Evolutionary conservation across 2,888 invertebrate genomes (phyloP).

Genomic region (Drosophila cyrtoloma): DNA sequence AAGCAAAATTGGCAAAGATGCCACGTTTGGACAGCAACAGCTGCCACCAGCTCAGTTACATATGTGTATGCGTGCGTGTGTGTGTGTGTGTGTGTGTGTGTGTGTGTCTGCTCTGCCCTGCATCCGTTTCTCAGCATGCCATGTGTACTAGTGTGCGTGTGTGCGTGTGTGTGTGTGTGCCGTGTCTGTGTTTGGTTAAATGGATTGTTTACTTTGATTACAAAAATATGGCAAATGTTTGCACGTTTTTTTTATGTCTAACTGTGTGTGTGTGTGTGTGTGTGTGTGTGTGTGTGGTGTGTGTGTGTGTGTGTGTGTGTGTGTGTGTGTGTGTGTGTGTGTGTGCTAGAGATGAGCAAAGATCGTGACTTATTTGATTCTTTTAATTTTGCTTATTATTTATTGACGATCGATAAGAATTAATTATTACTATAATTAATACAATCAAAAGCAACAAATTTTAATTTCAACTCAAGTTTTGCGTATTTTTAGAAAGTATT

Average conservation of each 20-base stretch:
- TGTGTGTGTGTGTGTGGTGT: neutral
- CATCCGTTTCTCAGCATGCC: constrained; percentile 2
- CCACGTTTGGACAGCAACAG: constrained; percentile 51
- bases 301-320: constrained; percentile 13
- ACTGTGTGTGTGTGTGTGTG: constrained; percentile 27
- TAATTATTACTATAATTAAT: neutral
- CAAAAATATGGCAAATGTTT: constrained; percentile 81
- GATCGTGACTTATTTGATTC: neutral
- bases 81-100: neutral
- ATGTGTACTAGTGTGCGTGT: constrained; percentile 15
- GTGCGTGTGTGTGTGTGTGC: constrained; percentile 33
- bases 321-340: constrained; percentile 2
- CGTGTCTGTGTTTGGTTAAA: constrained; percentile 72
- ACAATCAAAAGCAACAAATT: neutral
- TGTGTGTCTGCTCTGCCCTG: constrained; percentile 18
- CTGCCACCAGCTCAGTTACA: constrained; percentile 30
- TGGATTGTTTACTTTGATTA: constrained; percentile 81
- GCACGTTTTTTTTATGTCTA: constrained; percentile 74
- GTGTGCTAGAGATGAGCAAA: constrained; percentile 37
- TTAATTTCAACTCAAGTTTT: neutral
- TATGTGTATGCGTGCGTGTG: neutral
- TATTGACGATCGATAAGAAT: neutral
- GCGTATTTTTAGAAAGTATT: neutral
- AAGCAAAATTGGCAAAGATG: constrained; percentile 72
- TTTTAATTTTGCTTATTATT: neutral